phyloP scores from a whole-genome alignment of 2,888 invertebrate species.

The Stenotaenia linearis region DNA sequence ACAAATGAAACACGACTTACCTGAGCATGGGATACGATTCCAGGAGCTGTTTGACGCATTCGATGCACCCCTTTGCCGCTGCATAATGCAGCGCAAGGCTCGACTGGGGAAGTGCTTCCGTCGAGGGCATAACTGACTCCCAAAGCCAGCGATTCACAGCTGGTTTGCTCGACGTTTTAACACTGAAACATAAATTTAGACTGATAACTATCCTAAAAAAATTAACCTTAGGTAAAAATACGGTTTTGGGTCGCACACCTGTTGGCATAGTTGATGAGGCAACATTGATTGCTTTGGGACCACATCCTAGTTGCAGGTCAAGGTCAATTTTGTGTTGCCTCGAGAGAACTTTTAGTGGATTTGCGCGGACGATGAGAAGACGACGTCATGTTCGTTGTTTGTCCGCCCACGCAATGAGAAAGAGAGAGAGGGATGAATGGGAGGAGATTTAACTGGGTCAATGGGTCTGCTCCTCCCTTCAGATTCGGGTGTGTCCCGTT shows the following conservation, averaged over 20 bases:
- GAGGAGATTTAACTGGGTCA: not conserved
- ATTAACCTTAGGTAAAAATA: not conserved
- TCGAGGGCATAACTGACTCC: conserved; percentile 55
- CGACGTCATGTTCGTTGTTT: not conserved
- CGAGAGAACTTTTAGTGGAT: not conserved
- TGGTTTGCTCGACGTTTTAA: conserved; percentile 38
- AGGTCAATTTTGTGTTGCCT: not conserved
- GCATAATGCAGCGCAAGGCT: conserved; percentile 82
- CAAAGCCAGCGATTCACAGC: conserved; percentile 58
- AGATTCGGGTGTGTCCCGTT: not conserved
- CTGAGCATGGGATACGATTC: conserved; percentile 69
- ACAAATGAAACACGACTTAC: conserved; percentile 49
- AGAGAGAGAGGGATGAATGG: not conserved
- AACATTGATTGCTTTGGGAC: not conserved
- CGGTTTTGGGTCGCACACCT: not conserved
- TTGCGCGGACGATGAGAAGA: not conserved
- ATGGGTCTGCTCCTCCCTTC: not conserved
- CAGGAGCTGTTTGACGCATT: conserved; percentile 73
- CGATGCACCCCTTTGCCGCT: conserved; percentile 75
- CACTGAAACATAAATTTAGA: not conserved
- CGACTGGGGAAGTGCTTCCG: conserved; percentile 56
- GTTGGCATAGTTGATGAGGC: conserved; percentile 9
- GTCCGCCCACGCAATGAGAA: not conserved
- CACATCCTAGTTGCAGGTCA: conserved; percentile 4
- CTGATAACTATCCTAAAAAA: not conserved